Conservation (phyloP, 2,113 vertebrate species). For the Podocnemis expansa region DNA sequence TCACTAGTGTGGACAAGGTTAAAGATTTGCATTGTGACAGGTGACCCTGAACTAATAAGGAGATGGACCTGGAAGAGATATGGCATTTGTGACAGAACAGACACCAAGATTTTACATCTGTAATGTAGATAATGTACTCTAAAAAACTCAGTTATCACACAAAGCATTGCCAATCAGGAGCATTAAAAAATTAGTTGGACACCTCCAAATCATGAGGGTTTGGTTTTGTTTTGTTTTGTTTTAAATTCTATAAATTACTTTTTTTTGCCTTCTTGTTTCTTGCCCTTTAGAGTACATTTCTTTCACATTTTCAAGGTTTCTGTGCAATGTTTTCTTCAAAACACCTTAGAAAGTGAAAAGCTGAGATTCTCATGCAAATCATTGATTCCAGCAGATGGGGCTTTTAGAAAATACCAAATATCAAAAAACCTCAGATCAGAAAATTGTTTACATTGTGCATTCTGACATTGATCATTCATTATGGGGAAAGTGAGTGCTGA, state of each 20-base stretch:
- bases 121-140: background rate
- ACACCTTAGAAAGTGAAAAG: background rate
- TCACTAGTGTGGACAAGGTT: background rate
- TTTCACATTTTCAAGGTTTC: background rate
- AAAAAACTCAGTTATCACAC: background rate
- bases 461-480: background rate
- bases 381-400: background rate
- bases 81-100: background rate
- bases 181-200: background rate
- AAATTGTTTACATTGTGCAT: background rate
- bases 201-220: background rate
- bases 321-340: too few relatives aligned
- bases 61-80: background rate
- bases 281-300: background rate
- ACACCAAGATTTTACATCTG: background rate
- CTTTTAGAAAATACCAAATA: background rate
- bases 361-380: background rate
- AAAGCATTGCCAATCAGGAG: background rate
- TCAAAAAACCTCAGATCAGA: fast-evolving
- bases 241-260: too few relatives aligned
- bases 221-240: too few relatives aligned
- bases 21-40: background rate
- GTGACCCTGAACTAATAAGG: background rate
- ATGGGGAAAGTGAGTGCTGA: background rate
- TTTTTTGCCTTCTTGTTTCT: background rate